Percentiles rank a stretch among this genome's conserved stretches.
phyloP scores from a whole-genome alignment of 2,888 invertebrate genomes.

The Amphipyra berbera region DNA sequence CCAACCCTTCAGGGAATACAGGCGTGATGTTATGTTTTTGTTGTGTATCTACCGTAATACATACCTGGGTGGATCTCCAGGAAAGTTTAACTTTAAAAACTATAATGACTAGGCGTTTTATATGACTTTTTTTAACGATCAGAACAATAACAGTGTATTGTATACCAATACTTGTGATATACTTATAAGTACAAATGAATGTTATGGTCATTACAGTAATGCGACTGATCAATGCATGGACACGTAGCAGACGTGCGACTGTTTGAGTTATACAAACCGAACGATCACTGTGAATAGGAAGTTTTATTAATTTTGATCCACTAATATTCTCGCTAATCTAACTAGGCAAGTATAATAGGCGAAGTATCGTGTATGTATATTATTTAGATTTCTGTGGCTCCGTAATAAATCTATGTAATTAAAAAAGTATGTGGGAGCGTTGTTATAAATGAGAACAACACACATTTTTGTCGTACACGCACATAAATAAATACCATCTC shows the following conservation, averaged over 20 bases:
- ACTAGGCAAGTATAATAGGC: neutral
- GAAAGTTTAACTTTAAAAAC: too few species aligned
- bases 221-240: constrained; percentile 24
- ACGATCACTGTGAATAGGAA: neutral
- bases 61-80: too few species aligned
- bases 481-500: constrained; percentile 22
- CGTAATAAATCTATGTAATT: constrained; percentile 12
- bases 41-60: too few species aligned
- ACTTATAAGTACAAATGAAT: neutral
- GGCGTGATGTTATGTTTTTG: too few species aligned
- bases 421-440: constrained; percentile 35
- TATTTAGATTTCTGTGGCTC: too few species aligned
- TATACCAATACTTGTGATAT: neutral
- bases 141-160: neutral
- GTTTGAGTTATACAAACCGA: neutral
- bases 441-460: constrained; percentile 26
- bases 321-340: neutral
- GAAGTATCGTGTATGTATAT: constrained; percentile 7
- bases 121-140: neutral
- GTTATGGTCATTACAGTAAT: constrained; percentile 21
- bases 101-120: too few species aligned
- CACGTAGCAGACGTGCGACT: constrained; percentile 27
- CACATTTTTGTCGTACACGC: constrained; percentile 33
- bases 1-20: too few species aligned
- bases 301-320: neutral